Evolutionary conservation across 2,797 vertebrate species (phyloP).

Genomic region (Sebastes jordani): DNA sequence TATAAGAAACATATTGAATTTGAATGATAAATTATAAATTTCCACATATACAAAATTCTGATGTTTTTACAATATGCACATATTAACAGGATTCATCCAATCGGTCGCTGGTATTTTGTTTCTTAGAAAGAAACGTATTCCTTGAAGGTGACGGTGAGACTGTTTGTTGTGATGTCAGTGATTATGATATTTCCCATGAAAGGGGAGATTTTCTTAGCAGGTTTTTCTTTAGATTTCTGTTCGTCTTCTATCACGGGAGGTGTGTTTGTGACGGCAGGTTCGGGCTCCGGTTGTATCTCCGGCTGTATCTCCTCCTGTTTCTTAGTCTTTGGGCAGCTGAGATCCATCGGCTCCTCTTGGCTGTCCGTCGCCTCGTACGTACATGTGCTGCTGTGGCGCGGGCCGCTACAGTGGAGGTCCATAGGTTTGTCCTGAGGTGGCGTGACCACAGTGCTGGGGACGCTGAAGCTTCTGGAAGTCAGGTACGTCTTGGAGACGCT

Average conservation of each 20-base stretch:
- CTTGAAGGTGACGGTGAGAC: constrained; percentile 98
- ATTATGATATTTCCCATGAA: constrained; percentile 99
- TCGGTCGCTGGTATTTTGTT: constrained; percentile 1
- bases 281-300: constrained; percentile 26
- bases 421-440: constrained; percentile 85
- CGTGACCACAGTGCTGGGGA: constrained; percentile 80
- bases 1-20: constrained; percentile 81
- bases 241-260: constrained; percentile 28
- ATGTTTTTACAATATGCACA: constrained; percentile 78
- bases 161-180: constrained; percentile 98
- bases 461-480: constrained; percentile 87
- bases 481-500: constrained; percentile 86
- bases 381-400: constrained; percentile 32
- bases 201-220: constrained; percentile 85
- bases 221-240: constrained; percentile 72
- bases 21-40: constrained; percentile 83
- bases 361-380: constrained; percentile 78
- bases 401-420: constrained; percentile 77
- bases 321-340: constrained; percentile 92
- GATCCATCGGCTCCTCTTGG: constrained; percentile 96
- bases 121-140: constrained; percentile 92
- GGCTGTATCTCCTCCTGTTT: constrained; percentile 33
- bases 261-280: constrained; percentile 36
- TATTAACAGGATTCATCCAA: constrained; percentile 53
- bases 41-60: constrained; percentile 78